These are phyloP conservation scores for Chrysina gloriosa DNA, from an alignment of 2,888 invertebrate species.

Conservation along the genomic window DNA sequence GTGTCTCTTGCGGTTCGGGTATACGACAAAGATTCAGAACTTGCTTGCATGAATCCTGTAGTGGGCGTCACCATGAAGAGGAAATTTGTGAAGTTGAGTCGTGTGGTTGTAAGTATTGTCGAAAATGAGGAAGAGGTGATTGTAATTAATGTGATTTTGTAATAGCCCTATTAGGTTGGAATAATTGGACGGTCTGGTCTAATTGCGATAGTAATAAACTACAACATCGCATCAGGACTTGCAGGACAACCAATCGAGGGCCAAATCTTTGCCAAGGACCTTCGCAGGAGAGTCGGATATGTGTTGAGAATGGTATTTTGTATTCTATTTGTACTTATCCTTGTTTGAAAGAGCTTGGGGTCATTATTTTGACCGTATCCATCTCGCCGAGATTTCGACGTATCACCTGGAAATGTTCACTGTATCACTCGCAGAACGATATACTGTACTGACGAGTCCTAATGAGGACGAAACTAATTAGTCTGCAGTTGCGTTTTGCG, in stretches of 20 bases:
- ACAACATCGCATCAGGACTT: conserved; percentile 77
- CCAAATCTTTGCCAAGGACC: conserved; percentile 77
- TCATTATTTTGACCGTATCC: no score
- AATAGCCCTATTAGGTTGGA: conserved; percentile 77
- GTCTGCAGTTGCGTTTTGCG: no score
- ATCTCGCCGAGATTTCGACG: no score
- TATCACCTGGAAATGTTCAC: no score
- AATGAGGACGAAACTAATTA: no score
- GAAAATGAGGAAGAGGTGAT: conserved; percentile 11
- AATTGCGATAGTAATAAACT: conserved; percentile 74
- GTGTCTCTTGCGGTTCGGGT: conserved; percentile 79
- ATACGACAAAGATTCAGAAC: conserved; percentile 75
- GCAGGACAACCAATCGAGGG: conserved; percentile 68
- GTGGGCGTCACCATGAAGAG: conserved; percentile 70
- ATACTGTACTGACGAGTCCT: no score
- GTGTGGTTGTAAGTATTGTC: conserved; percentile 71
- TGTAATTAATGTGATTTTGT: conserved; percentile 35
- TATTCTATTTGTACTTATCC: no score
- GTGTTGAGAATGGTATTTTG: no score
- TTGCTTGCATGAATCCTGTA: conserved; percentile 69
- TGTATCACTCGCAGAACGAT: no score
- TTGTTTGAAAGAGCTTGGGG: no score
- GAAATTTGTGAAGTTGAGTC: conserved; percentile 77
- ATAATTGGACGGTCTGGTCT: conserved; percentile 80
- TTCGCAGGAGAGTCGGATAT: conserved; percentile 75